Evolutionary conservation across 2,797 vertebrate species (phyloP).

Genomic region (Gila robusta): DNA sequence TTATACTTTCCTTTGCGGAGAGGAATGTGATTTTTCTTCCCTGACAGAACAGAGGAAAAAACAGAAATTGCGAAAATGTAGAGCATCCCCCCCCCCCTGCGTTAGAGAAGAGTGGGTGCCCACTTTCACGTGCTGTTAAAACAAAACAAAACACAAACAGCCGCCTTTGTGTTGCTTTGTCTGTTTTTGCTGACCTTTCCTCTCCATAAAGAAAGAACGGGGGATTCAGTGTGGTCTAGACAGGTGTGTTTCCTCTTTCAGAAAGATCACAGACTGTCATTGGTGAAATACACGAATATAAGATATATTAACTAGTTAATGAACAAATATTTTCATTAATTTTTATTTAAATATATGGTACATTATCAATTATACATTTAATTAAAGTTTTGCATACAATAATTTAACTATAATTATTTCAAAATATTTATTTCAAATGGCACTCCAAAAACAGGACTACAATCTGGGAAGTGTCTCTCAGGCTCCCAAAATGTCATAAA

Average conservation of each 20-base stretch:
- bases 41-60: slow-evolving; percentile 54
- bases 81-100: slow-evolving; percentile 33
- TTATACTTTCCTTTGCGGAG: slow-evolving; percentile 50
- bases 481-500: slow-evolving; percentile 27
- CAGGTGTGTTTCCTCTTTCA: slow-evolving; percentile 50
- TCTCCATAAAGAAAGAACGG: slow-evolving; percentile 13
- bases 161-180: slow-evolving; percentile 51
- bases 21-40: slow-evolving; percentile 53
- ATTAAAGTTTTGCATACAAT: not conserved
- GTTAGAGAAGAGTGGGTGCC: slow-evolving; percentile 24
- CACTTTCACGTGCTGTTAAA: slow-evolving; percentile 48
- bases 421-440: not conserved
- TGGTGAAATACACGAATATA: not conserved
- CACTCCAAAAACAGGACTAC: slow-evolving; percentile 69
- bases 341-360: not conserved
- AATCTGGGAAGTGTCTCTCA: slow-evolving; percentile 61
- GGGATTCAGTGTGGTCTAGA: slow-evolving; percentile 32
- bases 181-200: slow-evolving; percentile 52
- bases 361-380: not conserved
- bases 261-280: not conserved
- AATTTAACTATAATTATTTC: not conserved
- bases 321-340: not conserved
- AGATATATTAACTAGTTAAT: not conserved
- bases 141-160: slow-evolving; percentile 50
- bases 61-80: slow-evolving; percentile 45